Conservation (phyloP, 2,113 vertebrate genomes). For the Muntiacus muntjak region DNA sequence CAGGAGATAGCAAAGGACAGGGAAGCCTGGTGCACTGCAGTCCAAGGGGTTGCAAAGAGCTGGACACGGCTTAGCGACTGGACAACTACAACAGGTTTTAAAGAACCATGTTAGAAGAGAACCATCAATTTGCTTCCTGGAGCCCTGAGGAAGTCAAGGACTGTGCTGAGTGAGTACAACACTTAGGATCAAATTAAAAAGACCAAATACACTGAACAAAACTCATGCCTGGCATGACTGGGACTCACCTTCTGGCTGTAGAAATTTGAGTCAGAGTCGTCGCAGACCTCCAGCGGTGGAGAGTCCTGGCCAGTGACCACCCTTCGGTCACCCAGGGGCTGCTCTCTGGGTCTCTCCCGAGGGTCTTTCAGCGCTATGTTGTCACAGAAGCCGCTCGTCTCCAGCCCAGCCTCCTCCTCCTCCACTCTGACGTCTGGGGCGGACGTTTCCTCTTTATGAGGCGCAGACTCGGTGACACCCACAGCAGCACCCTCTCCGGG, state of each 20-base stretch:
- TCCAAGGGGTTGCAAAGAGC: too few species aligned
- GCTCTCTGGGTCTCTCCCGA: not conserved
- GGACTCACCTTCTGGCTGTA: conserved; percentile 51
- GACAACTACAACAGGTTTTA: not conserved
- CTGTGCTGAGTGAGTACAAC: not conserved
- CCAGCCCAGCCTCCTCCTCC: not conserved
- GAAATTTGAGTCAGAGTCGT: not conserved
- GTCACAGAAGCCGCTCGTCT: not conserved
- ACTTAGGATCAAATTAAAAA: not conserved
- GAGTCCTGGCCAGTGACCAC: not conserved
- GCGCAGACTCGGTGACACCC: not conserved
- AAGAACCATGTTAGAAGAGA: not conserved
- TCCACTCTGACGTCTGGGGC: not conserved
- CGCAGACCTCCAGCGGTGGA: not conserved
- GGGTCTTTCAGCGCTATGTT: not conserved
- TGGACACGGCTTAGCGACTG: not conserved
- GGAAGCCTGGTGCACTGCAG: too few species aligned
- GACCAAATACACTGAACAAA: not conserved
- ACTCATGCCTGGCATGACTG: not conserved
- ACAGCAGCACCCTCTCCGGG: not conserved
- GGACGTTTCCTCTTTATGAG: not conserved
- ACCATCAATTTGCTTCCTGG: not conserved
- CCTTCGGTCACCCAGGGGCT: not conserved
- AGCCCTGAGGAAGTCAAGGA: not conserved
- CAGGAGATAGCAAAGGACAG: too few species aligned